A percentile compares a stretch with the other conserved stretches of the same genome.
These are phyloP conservation scores for Aplodontia rufa DNA, from an alignment of 2,113 vertebrate species.

Conservation along the genomic window DNA sequence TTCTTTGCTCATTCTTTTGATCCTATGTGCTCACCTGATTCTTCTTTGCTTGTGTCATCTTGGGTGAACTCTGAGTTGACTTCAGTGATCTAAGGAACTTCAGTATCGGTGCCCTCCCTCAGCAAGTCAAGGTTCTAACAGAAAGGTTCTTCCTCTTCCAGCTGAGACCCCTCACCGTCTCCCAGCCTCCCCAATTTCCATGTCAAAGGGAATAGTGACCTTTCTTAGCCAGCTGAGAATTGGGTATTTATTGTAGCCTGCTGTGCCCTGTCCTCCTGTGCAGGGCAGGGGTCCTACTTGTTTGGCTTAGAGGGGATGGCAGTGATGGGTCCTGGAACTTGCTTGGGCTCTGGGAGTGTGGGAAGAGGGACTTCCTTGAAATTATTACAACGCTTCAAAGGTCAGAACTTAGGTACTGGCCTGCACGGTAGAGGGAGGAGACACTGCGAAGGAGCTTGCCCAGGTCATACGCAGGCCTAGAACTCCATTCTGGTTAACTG, in stretches of 20 bases:
- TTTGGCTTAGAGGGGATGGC: not conserved
- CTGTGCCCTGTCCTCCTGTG: not conserved
- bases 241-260: too few relatives aligned
- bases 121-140: not conserved
- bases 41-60: not conserved
- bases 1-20: not conserved
- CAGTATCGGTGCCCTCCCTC: too few relatives aligned
- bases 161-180: not conserved
- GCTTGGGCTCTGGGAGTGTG: not conserved
- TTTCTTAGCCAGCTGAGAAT: not conserved
- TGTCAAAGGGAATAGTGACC: not conserved
- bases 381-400: not conserved
- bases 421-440: not conserved
- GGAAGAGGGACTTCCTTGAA: not conserved
- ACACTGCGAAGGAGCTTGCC: not conserved
- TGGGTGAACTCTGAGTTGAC: not conserved
- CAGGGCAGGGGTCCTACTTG: accelerated
- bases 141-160: not conserved
- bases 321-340: not conserved
- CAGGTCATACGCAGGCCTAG: not conserved
- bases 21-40: not conserved
- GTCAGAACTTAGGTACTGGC: not conserved
- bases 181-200: not conserved
- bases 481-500: not conserved
- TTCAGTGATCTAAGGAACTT: not conserved